A percentile compares a stretch with the other conserved stretches of the same genome.
phyloP scores from a whole-genome alignment of 2,113 vertebrate genomes.

The Oceanites oceanicus region DNA sequence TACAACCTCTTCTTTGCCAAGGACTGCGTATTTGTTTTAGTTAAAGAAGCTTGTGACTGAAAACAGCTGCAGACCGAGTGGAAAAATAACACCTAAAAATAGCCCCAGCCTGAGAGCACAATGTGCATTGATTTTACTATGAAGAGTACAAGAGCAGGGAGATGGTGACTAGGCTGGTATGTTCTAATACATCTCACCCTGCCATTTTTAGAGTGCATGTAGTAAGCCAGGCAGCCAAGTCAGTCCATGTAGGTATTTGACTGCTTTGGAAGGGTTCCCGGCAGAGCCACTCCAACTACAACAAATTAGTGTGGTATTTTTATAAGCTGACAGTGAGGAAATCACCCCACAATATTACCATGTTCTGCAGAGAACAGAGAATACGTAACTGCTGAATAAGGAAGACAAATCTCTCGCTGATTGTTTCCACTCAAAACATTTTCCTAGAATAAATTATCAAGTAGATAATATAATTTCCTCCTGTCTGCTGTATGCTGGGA shows the following conservation, averaged over 20 bases:
- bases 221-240: constrained; percentile 64
- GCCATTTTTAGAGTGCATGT: constrained; percentile 68
- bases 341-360: constrained; percentile 55
- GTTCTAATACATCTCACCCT: constrained; percentile 60
- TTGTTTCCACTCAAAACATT: constrained; percentile 16
- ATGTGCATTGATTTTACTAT: constrained; percentile 62
- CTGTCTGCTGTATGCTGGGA: background rate
- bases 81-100: constrained; percentile 74
- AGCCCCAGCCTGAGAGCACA: constrained; percentile 63
- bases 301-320: constrained; percentile 56
- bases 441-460: constrained; percentile 20
- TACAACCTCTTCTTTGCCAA: constrained; percentile 62
- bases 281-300: constrained; percentile 58
- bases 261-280: constrained; percentile 56
- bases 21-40: constrained; percentile 61
- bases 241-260: constrained; percentile 56
- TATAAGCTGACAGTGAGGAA: constrained; percentile 60
- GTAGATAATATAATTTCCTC: background rate
- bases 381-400: constrained; percentile 47
- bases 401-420: background rate
- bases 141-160: constrained; percentile 56
- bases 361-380: constrained; percentile 44
- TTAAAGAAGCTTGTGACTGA: constrained; percentile 70
- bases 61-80: constrained; percentile 76
- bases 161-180: constrained; percentile 68